Conservation (phyloP, 1,140 invertebrate genomes). For the Chelonus insularis region DNA sequence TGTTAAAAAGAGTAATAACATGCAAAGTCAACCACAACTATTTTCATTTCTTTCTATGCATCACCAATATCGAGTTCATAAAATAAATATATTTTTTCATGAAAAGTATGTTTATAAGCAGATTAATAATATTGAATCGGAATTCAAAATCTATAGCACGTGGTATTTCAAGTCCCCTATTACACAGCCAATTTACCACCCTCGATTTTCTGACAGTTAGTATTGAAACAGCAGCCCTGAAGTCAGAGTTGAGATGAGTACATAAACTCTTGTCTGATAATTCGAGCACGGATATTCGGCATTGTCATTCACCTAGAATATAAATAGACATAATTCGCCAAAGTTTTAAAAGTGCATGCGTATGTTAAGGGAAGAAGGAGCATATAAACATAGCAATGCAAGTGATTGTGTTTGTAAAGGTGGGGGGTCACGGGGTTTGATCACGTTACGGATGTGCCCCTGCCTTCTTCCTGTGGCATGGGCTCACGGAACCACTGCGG, state of each 20-base stretch:
- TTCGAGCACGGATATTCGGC: too few relatives aligned
- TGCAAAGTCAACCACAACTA: too few relatives aligned
- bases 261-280: too few relatives aligned
- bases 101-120: too few relatives aligned
- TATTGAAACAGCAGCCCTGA: constrained; percentile 26
- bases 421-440: constrained; percentile 59
- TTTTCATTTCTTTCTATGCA: too few relatives aligned
- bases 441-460: constrained; percentile 62
- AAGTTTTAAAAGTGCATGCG: constrained; percentile 18
- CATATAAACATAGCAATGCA: constrained; percentile 36
- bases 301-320: too few relatives aligned
- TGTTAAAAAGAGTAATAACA: too few relatives aligned
- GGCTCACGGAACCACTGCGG: constrained; percentile 38
- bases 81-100: too few relatives aligned
- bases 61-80: too few relatives aligned
- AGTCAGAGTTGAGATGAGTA: not conserved
- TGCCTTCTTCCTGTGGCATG: constrained; percentile 60
- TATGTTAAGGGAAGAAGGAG: constrained; percentile 20
- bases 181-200: constrained; percentile 60
- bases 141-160: too few relatives aligned
- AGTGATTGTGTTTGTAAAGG: constrained; percentile 32
- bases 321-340: not conserved
- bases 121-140: too few relatives aligned
- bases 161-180: constrained; percentile 44
- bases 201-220: constrained; percentile 42